Percentiles rank a stretch among this genome's conserved stretches.
Conservation (phyloP, 2,888 invertebrate species). For the Torymus aiolomorphi region DNA sequence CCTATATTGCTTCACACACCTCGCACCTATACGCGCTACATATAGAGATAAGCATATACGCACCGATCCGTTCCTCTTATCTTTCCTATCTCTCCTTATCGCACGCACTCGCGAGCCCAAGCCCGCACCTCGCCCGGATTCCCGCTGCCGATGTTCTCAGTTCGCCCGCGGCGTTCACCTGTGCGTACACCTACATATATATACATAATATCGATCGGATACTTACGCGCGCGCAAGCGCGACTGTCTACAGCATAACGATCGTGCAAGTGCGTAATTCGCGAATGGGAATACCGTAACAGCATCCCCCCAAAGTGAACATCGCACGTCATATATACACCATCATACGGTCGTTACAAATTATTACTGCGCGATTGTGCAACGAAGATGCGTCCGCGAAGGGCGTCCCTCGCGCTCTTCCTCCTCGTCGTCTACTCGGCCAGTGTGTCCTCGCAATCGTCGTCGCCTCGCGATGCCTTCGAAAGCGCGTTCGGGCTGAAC, state of each 20-base stretch:
- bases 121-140: slow-evolving; percentile 10
- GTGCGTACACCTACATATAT: too few species aligned
- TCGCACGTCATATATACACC: too few species aligned
- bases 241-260: background rate
- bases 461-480: slow-evolving; percentile 60
- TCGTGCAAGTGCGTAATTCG: background rate
- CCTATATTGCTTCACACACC: background rate
- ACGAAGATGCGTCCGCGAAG: slow-evolving; percentile 2
- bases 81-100: slow-evolving; percentile 48
- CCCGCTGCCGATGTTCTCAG: slow-evolving; percentile 20
- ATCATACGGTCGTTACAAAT: too few species aligned
- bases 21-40: background rate
- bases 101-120: too few species aligned
- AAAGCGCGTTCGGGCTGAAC: slow-evolving; percentile 64
- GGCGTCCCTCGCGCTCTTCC: slow-evolving; percentile 14
- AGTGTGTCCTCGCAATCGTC: background rate
- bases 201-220: too few species aligned
- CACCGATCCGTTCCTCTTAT: slow-evolving; percentile 10
- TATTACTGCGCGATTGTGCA: too few species aligned
- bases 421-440: too few species aligned
- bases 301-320: too few species aligned
- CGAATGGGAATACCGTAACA: slow-evolving; percentile 14
- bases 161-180: slow-evolving; percentile 18
- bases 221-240: too few species aligned
- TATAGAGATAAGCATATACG: slow-evolving; percentile 7